Percentiles rank a stretch among this genome's conserved stretches.
Conservation (phyloP, 2,113 vertebrate species). For the Coptodon rendalli region DNA sequence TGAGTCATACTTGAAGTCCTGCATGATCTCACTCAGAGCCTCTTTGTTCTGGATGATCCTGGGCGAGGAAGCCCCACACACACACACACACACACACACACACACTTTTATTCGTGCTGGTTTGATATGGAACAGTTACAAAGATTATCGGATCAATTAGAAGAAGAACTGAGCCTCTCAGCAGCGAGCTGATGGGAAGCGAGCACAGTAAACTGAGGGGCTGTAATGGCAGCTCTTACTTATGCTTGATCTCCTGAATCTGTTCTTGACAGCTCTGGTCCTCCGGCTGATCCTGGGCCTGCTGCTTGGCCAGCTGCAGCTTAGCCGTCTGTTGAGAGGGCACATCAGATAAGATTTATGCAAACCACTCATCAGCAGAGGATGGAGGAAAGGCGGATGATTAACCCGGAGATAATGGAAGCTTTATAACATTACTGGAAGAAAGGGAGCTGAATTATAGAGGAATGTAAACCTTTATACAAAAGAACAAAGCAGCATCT, state of each 20-base stretch:
- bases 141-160: not conserved
- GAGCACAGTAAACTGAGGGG: not conserved
- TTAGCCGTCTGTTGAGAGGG: conserved; percentile 76
- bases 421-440: conserved; percentile 12
- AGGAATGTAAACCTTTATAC: conserved; percentile 1
- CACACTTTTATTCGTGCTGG: not conserved
- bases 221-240: conserved; percentile 66
- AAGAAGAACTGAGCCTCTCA: not conserved
- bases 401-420: not conserved
- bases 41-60: conserved; percentile 96
- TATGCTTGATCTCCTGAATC: conserved; percentile 79
- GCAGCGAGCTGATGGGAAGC: not conserved
- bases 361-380: conserved; percentile 14
- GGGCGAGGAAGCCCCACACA: not conserved
- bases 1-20: conserved; percentile 95
- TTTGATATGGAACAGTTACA: not conserved
- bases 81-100: not conserved
- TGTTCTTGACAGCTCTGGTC: conserved; percentile 73
- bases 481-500: conserved; percentile 1
- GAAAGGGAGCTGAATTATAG: not conserved
- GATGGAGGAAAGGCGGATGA: not conserved
- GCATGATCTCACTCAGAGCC: conserved; percentile 90
- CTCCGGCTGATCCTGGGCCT: conserved; percentile 78
- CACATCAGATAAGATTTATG: conserved; percentile 48
- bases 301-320: conserved; percentile 84